A percentile compares a stretch with the other conserved stretches of the same genome.
phyloP scores from a whole-genome alignment of 2,113 vertebrate species.

The Hypanus sabinus region DNA sequence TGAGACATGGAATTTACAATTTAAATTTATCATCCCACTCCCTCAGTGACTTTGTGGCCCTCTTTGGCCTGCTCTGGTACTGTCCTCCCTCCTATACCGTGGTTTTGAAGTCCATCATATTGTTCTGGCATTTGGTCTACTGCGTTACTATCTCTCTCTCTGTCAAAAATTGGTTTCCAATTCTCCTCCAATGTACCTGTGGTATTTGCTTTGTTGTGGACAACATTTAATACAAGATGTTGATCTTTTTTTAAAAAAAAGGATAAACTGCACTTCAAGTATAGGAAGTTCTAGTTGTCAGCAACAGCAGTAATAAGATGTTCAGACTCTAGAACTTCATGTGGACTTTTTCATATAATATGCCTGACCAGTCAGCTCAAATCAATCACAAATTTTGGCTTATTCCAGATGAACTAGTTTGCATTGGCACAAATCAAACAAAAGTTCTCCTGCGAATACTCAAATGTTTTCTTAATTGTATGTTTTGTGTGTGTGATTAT shows the following conservation, averaged over 20 bases:
- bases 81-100: too few species aligned
- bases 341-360: not conserved
- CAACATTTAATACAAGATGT: too few species aligned
- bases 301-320: not conserved
- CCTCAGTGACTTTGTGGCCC: too few species aligned
- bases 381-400: not conserved
- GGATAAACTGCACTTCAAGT: not conserved
- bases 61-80: too few species aligned
- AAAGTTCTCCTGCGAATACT: not conserved
- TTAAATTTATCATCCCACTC: too few species aligned
- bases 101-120: too few species aligned
- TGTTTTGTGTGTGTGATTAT: not conserved
- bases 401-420: not conserved
- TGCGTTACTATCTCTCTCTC: too few species aligned
- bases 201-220: too few species aligned
- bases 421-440: not conserved
- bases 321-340: not conserved
- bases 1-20: too few species aligned
- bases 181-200: too few species aligned
- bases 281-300: not conserved
- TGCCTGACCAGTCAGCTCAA: not conserved
- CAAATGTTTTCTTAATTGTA: not conserved
- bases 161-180: too few species aligned
- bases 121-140: too few species aligned
- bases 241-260: not conserved